Base-by-base conservation (phyloP, 2,113 vertebrate genomes). In the Alligator sinensis region DNA sequence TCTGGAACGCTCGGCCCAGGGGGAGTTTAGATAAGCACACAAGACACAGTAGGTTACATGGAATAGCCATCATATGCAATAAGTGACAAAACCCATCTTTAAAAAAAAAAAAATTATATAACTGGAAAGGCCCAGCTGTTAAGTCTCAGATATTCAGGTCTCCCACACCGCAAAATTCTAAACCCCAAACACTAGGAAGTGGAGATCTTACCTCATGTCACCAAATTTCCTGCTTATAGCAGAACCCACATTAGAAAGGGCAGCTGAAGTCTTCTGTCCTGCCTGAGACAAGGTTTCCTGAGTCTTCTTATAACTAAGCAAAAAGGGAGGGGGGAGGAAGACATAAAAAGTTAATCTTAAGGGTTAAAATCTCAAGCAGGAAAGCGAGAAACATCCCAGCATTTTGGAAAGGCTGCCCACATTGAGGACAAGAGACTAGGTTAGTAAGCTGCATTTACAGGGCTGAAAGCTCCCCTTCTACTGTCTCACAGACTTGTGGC, bases 231-330 rank as follows among this genome's bases (percentile, higher is more conserved):
- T 98, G 97, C 97, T 99, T 97, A 99, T 98, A 94, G 98, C 99
- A 17, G 99, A 98, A 72, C 99, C 98, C 97, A 99, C 81, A 0
- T 98, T 99, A 96, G 98, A 98, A 90, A 99, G 95, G 68, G 99
- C 99, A 28, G 99, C 99, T 8, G 98, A 99, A 27, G 99, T 99
- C 98, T 99, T 99, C 98, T 99, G 99, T 78, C 99, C 99, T 0
- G 99, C 99, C 97, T 99, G 98, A 70, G 99, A 99, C 30, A 99
- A 98, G 3, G 99, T 99, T 98, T 99, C 99, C 97, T 99, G 99
- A 92, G 99, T 99, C 98, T 99, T 99, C 98, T 99, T 99, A 62
- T 99, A 99, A 92, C 99, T 99, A 85, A 61, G 62, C 4, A 58
- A 80, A 22, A 94, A 86, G 58, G 85, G 8, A 1, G 54, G 34